Base-by-base conservation (phyloP, 2,797 vertebrate species). In the Scomberomorus guttatus region DNA sequence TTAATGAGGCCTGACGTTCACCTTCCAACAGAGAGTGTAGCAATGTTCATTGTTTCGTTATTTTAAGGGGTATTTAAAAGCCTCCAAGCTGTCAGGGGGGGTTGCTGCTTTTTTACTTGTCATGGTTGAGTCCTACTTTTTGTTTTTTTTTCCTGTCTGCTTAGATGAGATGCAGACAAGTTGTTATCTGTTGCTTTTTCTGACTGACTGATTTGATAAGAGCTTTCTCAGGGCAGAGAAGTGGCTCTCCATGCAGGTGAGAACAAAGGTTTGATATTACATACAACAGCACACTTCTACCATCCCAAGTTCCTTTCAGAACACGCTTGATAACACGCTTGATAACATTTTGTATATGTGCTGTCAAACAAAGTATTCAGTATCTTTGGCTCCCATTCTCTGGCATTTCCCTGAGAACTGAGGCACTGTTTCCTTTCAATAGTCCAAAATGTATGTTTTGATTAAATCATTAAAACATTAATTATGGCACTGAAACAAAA, bases 401-500 rank as follows among this genome's bases (percentile, higher is more conserved):
- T 25, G 25, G 4, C n/a, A 39, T 75, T 69, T 62, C 27, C 48
- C 57, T 54, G 55, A 57, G 25, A 67, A 27, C 46, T 24, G 68
- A 84, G 68, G 56, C 55, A 59, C 42, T 32, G 27, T 85, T 90
- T 76, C 44, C 56, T 18, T 72, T 75, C 46, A 79, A 70, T 82
- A 39, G 17, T 56, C 82, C 42, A 56, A 86, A 71, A 71, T 87
- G 46, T 82, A 77, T 79, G 71, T 83, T 87, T 90, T 88, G 64
- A 87, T 77, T 69, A 46, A 85, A 80, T 52, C 55, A 82, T 86
- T 87, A 86, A 77, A 83, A 68, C 83, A 77, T 77, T 80, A 76
- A 84, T 65, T 83, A 76, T 78, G 70, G 72, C 46, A 57, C 57
- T 46, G 67, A 78, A 80, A 87, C 32, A 59, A 14, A 75, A 72